Percentiles rank a stretch among this genome's conserved stretches.
Conservation (phyloP, 2,113 vertebrate genomes). For the Aptenodytes patagonicus region DNA sequence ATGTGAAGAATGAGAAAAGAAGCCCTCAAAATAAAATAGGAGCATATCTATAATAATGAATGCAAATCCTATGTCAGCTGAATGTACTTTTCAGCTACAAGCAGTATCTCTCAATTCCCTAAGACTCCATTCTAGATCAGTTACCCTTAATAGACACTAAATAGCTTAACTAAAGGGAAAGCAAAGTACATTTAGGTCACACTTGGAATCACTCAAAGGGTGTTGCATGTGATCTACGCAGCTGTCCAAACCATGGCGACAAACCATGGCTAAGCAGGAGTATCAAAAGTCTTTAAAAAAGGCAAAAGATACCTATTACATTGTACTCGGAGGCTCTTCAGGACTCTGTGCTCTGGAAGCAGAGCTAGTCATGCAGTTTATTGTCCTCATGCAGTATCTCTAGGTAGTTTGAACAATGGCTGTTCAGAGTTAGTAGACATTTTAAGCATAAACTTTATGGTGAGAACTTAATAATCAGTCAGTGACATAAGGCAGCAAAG, state of each 20-base stretch:
- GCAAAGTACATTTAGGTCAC: neutral
- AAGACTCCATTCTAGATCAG: neutral
- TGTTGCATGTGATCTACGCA: neutral
- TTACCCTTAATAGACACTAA: neutral
- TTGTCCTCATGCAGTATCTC: neutral
- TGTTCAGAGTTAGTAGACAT: neutral
- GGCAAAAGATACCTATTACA: fast-evolving
- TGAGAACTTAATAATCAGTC: neutral
- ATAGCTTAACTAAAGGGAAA: neutral
- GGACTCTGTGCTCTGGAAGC: neutral
- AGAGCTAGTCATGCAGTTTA: neutral
- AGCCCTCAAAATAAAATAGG: neutral
- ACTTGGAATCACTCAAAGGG: neutral
- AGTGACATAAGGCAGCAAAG: neutral
- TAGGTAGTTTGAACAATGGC: neutral
- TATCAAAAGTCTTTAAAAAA: neutral
- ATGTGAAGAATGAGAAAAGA: neutral
- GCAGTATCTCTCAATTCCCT: neutral
- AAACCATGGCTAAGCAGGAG: neutral
- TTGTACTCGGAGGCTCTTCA: neutral
- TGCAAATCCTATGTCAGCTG: neutral
- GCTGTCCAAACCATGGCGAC: neutral
- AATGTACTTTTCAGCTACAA: neutral
- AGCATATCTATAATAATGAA: neutral
- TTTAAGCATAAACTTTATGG: neutral